These are phyloP conservation scores for Hydractinia echinata DNA, from an alignment of 30 jellyfish, hydroid and myxozoan genomes.

Conservation along the genomic window DNA sequence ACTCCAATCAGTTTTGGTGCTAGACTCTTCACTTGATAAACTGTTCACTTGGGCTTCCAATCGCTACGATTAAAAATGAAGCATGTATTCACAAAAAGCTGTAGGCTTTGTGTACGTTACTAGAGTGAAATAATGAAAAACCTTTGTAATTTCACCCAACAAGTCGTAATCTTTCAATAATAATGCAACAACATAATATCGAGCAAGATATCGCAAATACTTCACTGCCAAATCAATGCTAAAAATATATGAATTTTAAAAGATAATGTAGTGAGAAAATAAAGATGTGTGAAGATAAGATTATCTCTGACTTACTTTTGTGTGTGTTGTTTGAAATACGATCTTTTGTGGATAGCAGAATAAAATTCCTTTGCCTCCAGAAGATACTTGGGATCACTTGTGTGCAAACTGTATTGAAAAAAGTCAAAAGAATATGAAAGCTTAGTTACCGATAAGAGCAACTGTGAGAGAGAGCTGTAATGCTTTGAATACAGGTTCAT, in stretches of 20 bases:
- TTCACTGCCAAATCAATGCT: conserved; percentile 48
- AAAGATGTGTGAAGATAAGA: neutral
- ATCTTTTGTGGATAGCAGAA: conserved; percentile 67
- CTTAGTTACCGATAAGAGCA: no score
- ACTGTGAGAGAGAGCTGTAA: no score
- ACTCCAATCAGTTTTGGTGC: conserved; percentile 61
- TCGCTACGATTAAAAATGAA: no score
- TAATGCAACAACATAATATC: conserved; percentile 64
- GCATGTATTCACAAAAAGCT: no score
- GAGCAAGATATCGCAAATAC: conserved; percentile 63
- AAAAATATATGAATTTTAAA: neutral
- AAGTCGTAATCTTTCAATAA: conserved; percentile 52
- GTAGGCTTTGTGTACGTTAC: no score
- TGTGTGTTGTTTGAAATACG: conserved; percentile 49
- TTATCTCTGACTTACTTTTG: conserved; percentile 23
- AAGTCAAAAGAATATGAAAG: no score
- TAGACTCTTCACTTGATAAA: neutral
- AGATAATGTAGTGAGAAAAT: neutral
- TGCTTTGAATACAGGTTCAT: no score
- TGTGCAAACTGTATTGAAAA: conserved; percentile 44
- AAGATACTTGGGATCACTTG: conserved; percentile 74
- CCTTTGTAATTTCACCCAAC: conserved; percentile 51
- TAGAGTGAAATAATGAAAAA: no score
- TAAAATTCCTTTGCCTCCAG: conserved; percentile 71
- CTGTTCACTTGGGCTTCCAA: neutral